These are phyloP conservation scores for Apteryx owenii DNA, from an alignment of 2,113 vertebrate genomes.

Conservation along the genomic window DNA sequence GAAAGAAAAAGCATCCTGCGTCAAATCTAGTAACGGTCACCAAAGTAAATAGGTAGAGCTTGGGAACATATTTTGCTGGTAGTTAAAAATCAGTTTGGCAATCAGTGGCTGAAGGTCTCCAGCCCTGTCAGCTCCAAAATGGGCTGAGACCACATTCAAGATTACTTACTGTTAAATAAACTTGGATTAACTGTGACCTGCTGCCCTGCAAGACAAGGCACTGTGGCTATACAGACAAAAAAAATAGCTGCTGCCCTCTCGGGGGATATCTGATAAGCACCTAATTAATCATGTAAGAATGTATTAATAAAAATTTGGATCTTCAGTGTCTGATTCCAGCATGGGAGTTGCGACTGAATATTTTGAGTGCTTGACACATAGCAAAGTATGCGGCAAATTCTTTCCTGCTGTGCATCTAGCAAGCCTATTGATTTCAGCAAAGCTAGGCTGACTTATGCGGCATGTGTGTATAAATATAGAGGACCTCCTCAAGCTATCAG, in stretches of 20 bases:
- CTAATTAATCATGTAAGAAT: neutral
- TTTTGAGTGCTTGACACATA: neutral
- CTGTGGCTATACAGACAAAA: neutral
- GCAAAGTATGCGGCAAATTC: neutral
- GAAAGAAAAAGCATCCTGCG: neutral
- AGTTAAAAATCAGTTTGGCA: neutral
- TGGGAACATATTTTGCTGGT: neutral
- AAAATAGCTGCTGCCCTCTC: neutral
- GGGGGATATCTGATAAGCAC: neutral
- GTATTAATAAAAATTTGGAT: neutral
- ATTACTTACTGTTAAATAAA: neutral
- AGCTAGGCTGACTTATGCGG: neutral
- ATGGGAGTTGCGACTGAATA: neutral
- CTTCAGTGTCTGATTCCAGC: neutral
- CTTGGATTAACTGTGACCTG: neutral
- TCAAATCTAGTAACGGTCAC: neutral
- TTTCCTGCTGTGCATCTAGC: neutral
- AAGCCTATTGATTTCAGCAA: neutral
- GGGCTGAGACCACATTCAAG: neutral
- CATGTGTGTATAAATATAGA: rapidly evolving
- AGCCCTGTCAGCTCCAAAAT: neutral
- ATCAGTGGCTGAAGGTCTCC: neutral
- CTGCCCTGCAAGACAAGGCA: neutral
- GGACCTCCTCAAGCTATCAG: neutral
- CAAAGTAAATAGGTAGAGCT: neutral